These are phyloP conservation scores for Heterochromis multidens DNA, from an alignment of 2,113 vertebrate species.

Conservation along the genomic window DNA sequence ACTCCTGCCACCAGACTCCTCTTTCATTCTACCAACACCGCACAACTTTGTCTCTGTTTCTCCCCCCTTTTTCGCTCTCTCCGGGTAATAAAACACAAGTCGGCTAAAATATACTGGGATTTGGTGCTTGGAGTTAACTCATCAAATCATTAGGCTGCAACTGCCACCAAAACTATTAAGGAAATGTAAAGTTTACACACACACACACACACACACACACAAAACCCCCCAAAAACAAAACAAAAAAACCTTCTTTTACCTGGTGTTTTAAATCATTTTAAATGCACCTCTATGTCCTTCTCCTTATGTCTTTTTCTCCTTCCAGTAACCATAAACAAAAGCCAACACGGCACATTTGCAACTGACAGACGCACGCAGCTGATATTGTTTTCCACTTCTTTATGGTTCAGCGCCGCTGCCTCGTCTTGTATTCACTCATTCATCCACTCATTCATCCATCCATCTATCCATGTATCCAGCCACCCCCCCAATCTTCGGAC, in stretches of 20 bases:
- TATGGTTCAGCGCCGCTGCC: slow-evolving; percentile 72
- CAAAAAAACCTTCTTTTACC: slow-evolving; percentile 45
- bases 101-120: slow-evolving; percentile 61
- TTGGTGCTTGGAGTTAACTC: slow-evolving; percentile 45
- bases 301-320: slow-evolving; percentile 28
- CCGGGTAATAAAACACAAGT: slow-evolving; percentile 45
- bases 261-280: slow-evolving; percentile 34
- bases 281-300: slow-evolving; percentile 24
- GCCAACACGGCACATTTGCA: slow-evolving; percentile 75
- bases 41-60: slow-evolving; percentile 92
- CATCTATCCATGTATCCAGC: background rate
- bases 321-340: slow-evolving; percentile 77
- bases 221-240: too few species aligned
- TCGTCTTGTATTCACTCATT: slow-evolving; percentile 73
- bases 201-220: background rate
- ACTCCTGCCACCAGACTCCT: slow-evolving; percentile 99
- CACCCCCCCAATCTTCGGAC: slow-evolving; percentile 2
- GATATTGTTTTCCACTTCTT: slow-evolving; percentile 83
- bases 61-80: slow-evolving; percentile 71
- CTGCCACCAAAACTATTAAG: slow-evolving; percentile 34
- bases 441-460: slow-evolving; percentile 30
- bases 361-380: slow-evolving; percentile 79
- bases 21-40: slow-evolving; percentile 90
- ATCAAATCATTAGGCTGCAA: slow-evolving; percentile 23
- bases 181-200: slow-evolving; percentile 48